A percentile compares a stretch with the other conserved stretches of the same genome.
Evolutionary conservation across 1,140 invertebrate genomes (phyloP).

Genomic region (Eueides isabella): DNA sequence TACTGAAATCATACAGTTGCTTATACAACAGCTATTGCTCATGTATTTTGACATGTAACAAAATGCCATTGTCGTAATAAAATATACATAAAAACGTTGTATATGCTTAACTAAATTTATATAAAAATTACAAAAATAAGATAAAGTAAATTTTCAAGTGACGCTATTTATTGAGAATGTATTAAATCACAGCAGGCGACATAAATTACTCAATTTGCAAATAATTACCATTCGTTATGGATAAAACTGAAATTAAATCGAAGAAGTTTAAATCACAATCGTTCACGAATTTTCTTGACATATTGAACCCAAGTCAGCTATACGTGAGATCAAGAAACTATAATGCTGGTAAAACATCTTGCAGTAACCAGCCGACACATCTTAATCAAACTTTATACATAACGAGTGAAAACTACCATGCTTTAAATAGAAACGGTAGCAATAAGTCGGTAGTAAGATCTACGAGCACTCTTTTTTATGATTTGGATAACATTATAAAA

Average conservation of each 20-base stretch:
- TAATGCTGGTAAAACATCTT: conserved; percentile 15
- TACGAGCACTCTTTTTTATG: conserved; percentile 69
- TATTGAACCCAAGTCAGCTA: conserved; percentile 17
- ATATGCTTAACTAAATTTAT: not conserved
- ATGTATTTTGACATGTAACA: not conserved
- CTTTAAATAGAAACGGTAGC: conserved; percentile 50
- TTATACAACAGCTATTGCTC: not conserved
- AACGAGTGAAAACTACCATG: conserved; percentile 63
- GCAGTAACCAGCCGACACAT: conserved; percentile 18
- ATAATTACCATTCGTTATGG: conserved; percentile 17
- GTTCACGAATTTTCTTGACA: conserved; percentile 25
- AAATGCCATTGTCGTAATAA: not conserved
- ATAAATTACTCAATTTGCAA: conserved; percentile 11
- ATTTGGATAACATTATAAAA: conserved; percentile 66
- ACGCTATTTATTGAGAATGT: not conserved
- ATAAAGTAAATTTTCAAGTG: not conserved
- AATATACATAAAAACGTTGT: not conserved
- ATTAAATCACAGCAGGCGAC: not conserved
- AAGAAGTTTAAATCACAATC: conserved; percentile 27
- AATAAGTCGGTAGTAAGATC: conserved; percentile 52
- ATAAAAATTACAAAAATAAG: not conserved
- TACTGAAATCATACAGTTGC: not conserved
- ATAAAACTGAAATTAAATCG: conserved; percentile 17
- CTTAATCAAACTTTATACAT: conserved; percentile 48
- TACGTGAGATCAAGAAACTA: not conserved